Base-by-base conservation (phyloP, 2,888 invertebrate genomes). In the Drosophila yooni region DNA sequence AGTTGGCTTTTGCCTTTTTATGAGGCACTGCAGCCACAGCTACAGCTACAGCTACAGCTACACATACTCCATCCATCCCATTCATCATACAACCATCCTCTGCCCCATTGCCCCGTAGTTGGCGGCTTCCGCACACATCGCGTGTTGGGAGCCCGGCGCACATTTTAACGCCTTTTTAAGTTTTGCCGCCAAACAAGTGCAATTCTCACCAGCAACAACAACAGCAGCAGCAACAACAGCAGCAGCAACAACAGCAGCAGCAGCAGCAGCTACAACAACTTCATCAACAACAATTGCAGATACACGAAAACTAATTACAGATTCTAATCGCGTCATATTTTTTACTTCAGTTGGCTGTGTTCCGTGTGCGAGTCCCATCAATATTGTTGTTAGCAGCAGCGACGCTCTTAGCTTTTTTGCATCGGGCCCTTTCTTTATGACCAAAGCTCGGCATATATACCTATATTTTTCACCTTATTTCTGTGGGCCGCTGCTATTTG, bases 301-400 rank as follows among this genome's bases (percentile, higher is more conserved):
- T 88, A 88, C 89, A 88, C 87, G 83, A 85, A 89, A 88, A 90
- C 89, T 91, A 91, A 91, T 91, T 91, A 90, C 82, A 90, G 90
- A 91, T 91, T 91, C 91, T 91, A 91, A 91, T 91, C 91, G 89
- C 91, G 91, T 91, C 91, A 88, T 86, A 90, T 88, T 78, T 83
- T 86, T 81, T 68, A 56, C 51, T 67, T 62, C 67, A 77, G 73
- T 79, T 67, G 21, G 66, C 66, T 65, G 77, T 80, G 70, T 89
- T 88, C 81, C 90, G 91, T 91, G 90, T 72, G 82, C 83, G 79
- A 74, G 76, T 66, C 81, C 91, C 88, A 91, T 91, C 91, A 91
- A 90, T 90, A 89, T 89, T 81, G 73, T 71, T 52, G 54, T 56
- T 56, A 27, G 18, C 38, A 46, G 25, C 15, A 25, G 15, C 46